Percentiles rank a stretch among this genome's conserved stretches.
phyloP scores from a whole-genome alignment of 2,888 invertebrate species.

The Epirrhoe alternata region DNA sequence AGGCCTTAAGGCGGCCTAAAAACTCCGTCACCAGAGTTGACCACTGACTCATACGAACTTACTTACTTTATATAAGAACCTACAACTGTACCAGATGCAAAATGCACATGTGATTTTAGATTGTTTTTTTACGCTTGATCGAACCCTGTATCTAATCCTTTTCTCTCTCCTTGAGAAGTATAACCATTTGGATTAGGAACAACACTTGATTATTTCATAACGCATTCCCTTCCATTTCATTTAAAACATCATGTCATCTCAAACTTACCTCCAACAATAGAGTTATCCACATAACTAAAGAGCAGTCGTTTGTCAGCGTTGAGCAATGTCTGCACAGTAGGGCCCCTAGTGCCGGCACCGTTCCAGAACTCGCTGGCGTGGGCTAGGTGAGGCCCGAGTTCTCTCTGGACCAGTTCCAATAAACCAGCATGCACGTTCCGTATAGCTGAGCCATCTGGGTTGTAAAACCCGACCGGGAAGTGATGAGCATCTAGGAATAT shows the following conservation, averaged over 20 bases:
- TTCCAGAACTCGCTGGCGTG: constrained; percentile 70
- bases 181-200: no score
- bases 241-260: neutral
- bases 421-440: constrained; percentile 82
- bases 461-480: constrained; percentile 89
- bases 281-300: constrained; percentile 84
- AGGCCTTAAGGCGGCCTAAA: no score
- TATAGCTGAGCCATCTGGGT: constrained; percentile 72
- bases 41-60: no score
- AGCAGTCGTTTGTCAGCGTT: constrained; percentile 77
- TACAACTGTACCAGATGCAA: no score
- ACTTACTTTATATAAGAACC: no score
- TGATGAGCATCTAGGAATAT: constrained; percentile 93
- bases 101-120: no score
- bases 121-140: no score
- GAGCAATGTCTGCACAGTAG: constrained; percentile 78
- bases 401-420: constrained; percentile 81
- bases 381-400: constrained; percentile 84
- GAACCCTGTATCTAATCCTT: no score
- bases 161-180: no score
- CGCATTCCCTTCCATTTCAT: neutral
- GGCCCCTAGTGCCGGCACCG: constrained; percentile 69
- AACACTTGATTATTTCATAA: no score
- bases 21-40: no score
- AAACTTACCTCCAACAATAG: constrained; percentile 68